These are phyloP conservation scores for Meriones psammophilus DNA, from an alignment of 2,797 vertebrate species.

Conservation along the genomic window DNA sequence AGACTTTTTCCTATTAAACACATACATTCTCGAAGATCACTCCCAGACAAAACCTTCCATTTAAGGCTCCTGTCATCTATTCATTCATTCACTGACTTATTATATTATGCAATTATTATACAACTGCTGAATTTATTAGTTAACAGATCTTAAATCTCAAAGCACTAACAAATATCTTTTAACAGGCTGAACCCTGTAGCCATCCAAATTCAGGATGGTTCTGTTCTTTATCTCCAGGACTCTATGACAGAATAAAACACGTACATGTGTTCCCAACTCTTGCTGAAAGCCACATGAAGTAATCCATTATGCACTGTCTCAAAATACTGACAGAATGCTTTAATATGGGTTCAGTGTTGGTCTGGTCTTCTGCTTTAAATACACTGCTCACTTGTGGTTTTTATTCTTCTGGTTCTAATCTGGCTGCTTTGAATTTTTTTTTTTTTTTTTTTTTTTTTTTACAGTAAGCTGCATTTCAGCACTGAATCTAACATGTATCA, in stretches of 20 bases:
- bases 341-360: not conserved
- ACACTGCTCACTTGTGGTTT: conserved; percentile 13
- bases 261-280: conserved; percentile 6
- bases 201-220: conserved; percentile 48
- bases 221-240: conserved; percentile 4
- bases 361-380: not conserved
- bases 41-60: not conserved
- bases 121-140: conserved; percentile 5
- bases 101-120: conserved; percentile 41
- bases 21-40: not conserved
- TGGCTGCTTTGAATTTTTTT: not conserved
- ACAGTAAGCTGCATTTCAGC: conserved; percentile 27
- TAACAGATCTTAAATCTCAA: conserved; percentile 38
- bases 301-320: not conserved
- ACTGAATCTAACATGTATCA: conserved; percentile 2
- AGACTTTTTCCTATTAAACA: conserved; percentile 21
- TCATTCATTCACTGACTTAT: not conserved
- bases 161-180: conserved; percentile 24
- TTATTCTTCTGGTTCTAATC: conserved; percentile 36
- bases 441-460: not conserved
- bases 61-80: not conserved
- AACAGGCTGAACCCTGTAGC: not conserved
- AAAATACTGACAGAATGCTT: not conserved
- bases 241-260: conserved; percentile 10
- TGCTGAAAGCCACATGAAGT: conserved; percentile 16